Percentiles rank a stretch among this genome's conserved stretches.
These are phyloP conservation scores for Opisthocomus hoazin DNA, from an alignment of 2,113 vertebrate species.

Conservation along the genomic window DNA sequence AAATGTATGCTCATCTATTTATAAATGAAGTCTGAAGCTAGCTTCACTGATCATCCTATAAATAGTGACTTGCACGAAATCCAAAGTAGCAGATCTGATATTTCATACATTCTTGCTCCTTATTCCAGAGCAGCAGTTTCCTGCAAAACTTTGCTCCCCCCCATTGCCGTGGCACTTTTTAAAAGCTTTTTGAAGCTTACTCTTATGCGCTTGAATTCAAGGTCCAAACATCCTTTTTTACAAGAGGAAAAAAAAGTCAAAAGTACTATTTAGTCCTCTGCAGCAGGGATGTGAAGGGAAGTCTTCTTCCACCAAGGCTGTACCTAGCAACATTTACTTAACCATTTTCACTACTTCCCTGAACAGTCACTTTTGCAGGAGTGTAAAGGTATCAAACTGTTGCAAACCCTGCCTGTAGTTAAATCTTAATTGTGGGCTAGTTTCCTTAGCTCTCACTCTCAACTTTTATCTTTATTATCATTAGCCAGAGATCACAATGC, in stretches of 20 bases:
- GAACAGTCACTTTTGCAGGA: background rate
- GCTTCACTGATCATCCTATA: constrained; percentile 2
- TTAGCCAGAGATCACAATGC: background rate
- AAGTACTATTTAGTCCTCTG: background rate
- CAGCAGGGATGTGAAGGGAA: background rate
- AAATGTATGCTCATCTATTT: constrained; percentile 11
- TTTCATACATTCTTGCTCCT: background rate
- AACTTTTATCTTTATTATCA: background rate
- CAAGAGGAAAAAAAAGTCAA: background rate
- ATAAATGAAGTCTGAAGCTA: constrained; percentile 13
- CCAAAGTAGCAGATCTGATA: background rate
- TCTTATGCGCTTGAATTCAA: background rate
- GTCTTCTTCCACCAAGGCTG: background rate
- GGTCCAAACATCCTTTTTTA: background rate
- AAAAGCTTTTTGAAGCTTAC: background rate
- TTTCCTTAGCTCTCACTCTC: background rate
- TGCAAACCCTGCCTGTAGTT: background rate
- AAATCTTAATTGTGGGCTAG: background rate
- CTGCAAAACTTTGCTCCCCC: background rate
- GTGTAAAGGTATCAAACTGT: background rate
- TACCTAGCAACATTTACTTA: background rate
- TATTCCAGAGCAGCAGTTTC: background rate
- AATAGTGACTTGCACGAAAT: background rate
- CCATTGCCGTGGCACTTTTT: background rate
- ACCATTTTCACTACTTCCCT: background rate